Percentiles rank a stretch among this genome's conserved stretches.
These are phyloP conservation scores for Mythimna lalbum DNA, from an alignment of 2,888 invertebrate genomes.

Conservation along the genomic window DNA sequence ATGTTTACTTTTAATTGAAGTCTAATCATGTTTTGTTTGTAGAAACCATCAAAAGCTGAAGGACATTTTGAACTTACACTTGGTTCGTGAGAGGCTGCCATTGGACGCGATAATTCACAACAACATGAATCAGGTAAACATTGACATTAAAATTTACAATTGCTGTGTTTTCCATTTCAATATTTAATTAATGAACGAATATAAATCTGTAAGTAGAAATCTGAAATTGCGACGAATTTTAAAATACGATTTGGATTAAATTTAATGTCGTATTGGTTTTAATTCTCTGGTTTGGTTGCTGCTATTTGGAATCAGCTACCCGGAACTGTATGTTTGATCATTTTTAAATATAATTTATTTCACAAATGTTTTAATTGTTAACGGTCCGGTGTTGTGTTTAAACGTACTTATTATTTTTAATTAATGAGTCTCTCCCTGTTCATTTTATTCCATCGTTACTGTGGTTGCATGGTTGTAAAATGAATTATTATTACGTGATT, in stretches of 20 bases:
- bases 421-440: constrained; percentile 29
- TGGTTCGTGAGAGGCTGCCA: constrained; percentile 94
- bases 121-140: constrained; percentile 92
- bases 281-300: constrained; percentile 78
- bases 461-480: constrained; percentile 63
- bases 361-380: constrained; percentile 59
- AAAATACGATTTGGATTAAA: constrained; percentile 67
- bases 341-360: constrained; percentile 71
- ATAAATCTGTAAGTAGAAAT: constrained; percentile 54
- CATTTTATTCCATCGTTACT: constrained; percentile 52
- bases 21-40: constrained; percentile 36
- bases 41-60: constrained; percentile 93
- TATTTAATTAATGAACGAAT: constrained; percentile 61
- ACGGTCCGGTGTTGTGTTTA: constrained; percentile 56
- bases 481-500: constrained; percentile 49
- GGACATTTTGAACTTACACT: constrained; percentile 95
- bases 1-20: not conserved
- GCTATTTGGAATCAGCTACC: constrained; percentile 84
- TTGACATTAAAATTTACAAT: constrained; percentile 49
- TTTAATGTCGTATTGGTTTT: constrained; percentile 75
- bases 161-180: constrained; percentile 34
- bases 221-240: constrained; percentile 56
- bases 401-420: constrained; percentile 43
- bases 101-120: constrained; percentile 94
- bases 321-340: constrained; percentile 84